phyloP scores from a whole-genome alignment of 2,888 invertebrate genomes.

The Macrosoma leucophasiata region DNA sequence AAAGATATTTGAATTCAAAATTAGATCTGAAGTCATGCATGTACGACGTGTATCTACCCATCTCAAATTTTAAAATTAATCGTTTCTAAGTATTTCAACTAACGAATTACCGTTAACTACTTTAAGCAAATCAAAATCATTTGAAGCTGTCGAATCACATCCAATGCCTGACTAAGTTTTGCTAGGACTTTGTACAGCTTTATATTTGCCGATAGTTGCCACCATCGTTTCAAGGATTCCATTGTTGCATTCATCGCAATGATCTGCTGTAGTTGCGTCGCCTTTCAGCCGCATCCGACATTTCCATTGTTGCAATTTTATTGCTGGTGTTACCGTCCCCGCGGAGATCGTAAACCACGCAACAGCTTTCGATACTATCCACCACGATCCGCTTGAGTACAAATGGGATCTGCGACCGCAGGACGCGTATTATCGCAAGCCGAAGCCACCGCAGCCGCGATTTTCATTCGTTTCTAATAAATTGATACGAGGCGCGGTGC shows the following conservation, averaged over 20 bases:
- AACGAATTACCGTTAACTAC: too few relatives aligned
- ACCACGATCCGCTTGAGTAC: constrained; percentile 45
- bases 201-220: constrained; percentile 64
- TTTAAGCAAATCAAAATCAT: constrained; percentile 19
- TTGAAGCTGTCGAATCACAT: constrained; percentile 10
- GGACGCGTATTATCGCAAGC: constrained; percentile 55
- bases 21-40: too few relatives aligned
- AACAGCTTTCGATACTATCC: constrained; percentile 64
- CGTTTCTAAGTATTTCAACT: too few relatives aligned
- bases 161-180: constrained; percentile 34
- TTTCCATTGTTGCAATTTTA: constrained; percentile 74
- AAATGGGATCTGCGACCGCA: constrained; percentile 69
- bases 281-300: constrained; percentile 68
- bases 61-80: too few relatives aligned
- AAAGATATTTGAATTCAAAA: too few relatives aligned
- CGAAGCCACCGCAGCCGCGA: constrained; percentile 68
- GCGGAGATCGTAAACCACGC: constrained; percentile 67
- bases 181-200: constrained; percentile 46
- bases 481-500: constrained; percentile 65
- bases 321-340: constrained; percentile 71
- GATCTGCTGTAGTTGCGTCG: constrained; percentile 64
- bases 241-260: constrained; percentile 72
- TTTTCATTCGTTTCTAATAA: constrained; percentile 73
- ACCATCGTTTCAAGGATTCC: constrained; percentile 65
- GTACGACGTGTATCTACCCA: too few relatives aligned